These are phyloP conservation scores for Meiosimyza decipiens DNA, from an alignment of 2,888 invertebrate genomes.

Conservation along the genomic window DNA sequence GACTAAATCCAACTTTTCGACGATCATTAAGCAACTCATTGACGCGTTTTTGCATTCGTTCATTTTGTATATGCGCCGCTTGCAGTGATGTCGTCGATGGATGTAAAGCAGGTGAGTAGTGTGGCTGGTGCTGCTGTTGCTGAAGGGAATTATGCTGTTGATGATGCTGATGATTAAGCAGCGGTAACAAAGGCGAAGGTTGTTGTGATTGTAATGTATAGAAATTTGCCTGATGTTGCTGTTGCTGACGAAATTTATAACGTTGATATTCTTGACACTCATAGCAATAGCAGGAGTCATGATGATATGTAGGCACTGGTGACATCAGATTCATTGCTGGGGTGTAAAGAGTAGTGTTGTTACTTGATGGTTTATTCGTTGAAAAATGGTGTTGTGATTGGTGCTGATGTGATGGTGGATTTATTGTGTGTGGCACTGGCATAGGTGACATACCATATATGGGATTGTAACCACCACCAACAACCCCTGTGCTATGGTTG, in stretches of 20 bases:
- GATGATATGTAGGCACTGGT: slow-evolving; percentile 51
- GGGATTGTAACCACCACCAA: slow-evolving; percentile 51
- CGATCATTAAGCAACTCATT: slow-evolving; percentile 64
- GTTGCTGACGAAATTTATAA: slow-evolving; percentile 47
- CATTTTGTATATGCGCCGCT: slow-evolving; percentile 61
- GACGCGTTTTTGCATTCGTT: slow-evolving; percentile 63
- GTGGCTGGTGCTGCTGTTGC: slow-evolving; percentile 46
- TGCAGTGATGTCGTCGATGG: slow-evolving; percentile 48
- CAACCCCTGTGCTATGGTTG: slow-evolving; percentile 29
- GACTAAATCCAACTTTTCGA: slow-evolving; percentile 63
- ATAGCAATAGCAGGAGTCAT: slow-evolving; percentile 65
- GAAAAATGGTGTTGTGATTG: slow-evolving; percentile 14
- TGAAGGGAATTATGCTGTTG: slow-evolving; percentile 25
- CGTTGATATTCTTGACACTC: slow-evolving; percentile 63
- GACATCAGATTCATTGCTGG: slow-evolving; percentile 37
- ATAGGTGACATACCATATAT: slow-evolving; percentile 55
- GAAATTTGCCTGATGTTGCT: slow-evolving; percentile 40
- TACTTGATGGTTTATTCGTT: background rate
- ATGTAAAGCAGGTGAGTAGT: slow-evolving; percentile 53
- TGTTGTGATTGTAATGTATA: slow-evolving; percentile 40
- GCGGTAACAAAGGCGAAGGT: slow-evolving; percentile 38
- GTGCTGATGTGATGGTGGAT: slow-evolving; percentile 40
- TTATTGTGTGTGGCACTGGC: slow-evolving; percentile 53
- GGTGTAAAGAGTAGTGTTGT: slow-evolving; percentile 27
- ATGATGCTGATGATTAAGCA: slow-evolving; percentile 31